Percentiles rank a stretch among this genome's conserved stretches.
Conservation (phyloP, 2,113 vertebrate species). For the Ranitomeya imitator region DNA sequence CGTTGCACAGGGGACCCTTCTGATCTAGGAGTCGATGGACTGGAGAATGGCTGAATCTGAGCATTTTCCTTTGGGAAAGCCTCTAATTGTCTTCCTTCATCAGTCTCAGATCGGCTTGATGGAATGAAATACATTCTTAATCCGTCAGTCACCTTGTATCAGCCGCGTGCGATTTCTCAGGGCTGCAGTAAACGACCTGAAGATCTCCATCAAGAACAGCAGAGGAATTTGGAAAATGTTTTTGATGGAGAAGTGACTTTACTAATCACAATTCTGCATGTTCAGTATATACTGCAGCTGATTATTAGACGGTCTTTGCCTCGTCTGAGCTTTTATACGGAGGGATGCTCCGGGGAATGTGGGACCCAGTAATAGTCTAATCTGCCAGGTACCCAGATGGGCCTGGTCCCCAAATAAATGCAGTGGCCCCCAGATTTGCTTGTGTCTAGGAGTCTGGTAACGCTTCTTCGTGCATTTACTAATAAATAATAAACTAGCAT, state of each 20-base stretch:
- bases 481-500: too few species aligned
- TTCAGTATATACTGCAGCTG: background rate
- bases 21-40: background rate
- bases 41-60: background rate
- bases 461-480: too few species aligned
- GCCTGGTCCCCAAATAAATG: too few species aligned
- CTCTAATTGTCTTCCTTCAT: background rate
- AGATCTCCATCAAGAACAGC: background rate
- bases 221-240: conserved; percentile 17
- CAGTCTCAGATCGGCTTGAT: background rate
- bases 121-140: conserved; percentile 28
- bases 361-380: too few species aligned
- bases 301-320: background rate
- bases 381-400: too few species aligned
- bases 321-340: background rate
- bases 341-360: background rate
- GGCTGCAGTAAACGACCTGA: background rate
- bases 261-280: background rate
- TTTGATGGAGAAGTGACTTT: background rate
- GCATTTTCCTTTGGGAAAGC: conserved; percentile 13
- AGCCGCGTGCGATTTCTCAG: background rate
- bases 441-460: too few species aligned
- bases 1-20: background rate
- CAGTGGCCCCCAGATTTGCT: too few species aligned
- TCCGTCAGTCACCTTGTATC: conserved; percentile 18